Percentiles rank a stretch among this genome's conserved stretches.
phyloP scores from a whole-genome alignment of 2,797 vertebrate species.

The Falco naumanni region DNA sequence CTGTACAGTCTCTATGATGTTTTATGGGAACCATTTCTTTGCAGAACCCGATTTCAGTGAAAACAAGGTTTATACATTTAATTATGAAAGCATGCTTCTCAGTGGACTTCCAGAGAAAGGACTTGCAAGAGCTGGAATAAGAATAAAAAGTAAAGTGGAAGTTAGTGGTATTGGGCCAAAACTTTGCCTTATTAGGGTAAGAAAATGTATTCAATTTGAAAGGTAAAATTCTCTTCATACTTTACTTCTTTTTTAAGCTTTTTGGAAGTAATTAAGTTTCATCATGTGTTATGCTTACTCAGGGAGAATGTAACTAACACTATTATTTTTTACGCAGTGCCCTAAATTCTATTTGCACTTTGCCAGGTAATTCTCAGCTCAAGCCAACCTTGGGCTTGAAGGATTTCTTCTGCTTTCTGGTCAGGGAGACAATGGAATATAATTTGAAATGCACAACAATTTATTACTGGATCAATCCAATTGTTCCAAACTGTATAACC shows the following conservation, averaged over 20 bases:
- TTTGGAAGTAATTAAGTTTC: conserved; percentile 68
- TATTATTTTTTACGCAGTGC: conserved; percentile 45
- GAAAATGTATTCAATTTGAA: conserved; percentile 61
- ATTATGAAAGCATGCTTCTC: conserved; percentile 60
- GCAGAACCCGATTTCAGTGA: conserved; percentile 59
- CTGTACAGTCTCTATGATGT: neutral
- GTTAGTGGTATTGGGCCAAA: conserved; percentile 73
- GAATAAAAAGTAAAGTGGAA: conserved; percentile 81
- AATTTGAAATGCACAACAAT: conserved; percentile 73
- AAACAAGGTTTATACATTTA: conserved; percentile 55
- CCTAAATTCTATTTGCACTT: conserved; percentile 76
- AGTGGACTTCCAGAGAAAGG: conserved; percentile 79
- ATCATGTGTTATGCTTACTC: conserved; percentile 66
- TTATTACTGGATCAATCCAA: conserved; percentile 74
- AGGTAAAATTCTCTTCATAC: conserved; percentile 60
- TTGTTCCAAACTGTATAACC: conserved; percentile 61
- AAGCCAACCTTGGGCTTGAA: conserved; percentile 71
- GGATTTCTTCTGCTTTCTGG: conserved; percentile 77
- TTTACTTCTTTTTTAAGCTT: conserved; percentile 53
- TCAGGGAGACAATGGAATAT: conserved; percentile 66
- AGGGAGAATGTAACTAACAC: conserved; percentile 63
- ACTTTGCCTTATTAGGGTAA: conserved; percentile 82
- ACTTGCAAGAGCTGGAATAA: conserved; percentile 81
- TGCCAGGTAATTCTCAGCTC: conserved; percentile 75
- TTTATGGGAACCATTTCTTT: conserved; percentile 54